phyloP scores from a whole-genome alignment of 2,113 vertebrate genomes.

The Genyomyrus donnyi region DNA sequence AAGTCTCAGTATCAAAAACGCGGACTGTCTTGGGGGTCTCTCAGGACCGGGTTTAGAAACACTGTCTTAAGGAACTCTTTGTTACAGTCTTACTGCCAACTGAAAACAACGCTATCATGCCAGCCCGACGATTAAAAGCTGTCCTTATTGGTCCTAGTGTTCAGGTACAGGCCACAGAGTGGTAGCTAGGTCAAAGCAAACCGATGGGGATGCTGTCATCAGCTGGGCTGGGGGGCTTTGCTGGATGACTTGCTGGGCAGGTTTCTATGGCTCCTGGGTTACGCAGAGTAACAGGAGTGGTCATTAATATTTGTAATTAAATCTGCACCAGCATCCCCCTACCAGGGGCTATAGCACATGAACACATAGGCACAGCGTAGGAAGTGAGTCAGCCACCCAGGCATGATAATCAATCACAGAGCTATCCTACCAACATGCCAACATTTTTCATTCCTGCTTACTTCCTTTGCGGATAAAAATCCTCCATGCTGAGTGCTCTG shows the following conservation, averaged over 20 bases:
- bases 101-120: neutral
- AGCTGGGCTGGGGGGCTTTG: neutral
- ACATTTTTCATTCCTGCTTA: neutral
- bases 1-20: neutral
- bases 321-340: neutral
- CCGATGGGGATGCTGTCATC: neutral
- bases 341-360: neutral
- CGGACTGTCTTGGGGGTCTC: neutral
- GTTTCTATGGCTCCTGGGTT: neutral
- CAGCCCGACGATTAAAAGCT: neutral
- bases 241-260: neutral
- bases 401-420: constrained; percentile 7
- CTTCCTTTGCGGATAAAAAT: neutral
- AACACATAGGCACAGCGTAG: neutral
- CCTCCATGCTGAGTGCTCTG: neutral
- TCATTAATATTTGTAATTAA: neutral
- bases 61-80: neutral
- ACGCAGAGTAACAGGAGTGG: neutral
- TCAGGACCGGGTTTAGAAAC: neutral
- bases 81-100: neutral
- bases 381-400: neutral
- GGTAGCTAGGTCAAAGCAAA: neutral
- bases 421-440: neutral
- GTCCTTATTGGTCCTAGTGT: neutral
- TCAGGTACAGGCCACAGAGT: neutral